Evolutionary conservation across 2,797 vertebrate species (phyloP), one percentile per base, ranked within the genome.

Genomic region (Cuculus canorus): DNA sequence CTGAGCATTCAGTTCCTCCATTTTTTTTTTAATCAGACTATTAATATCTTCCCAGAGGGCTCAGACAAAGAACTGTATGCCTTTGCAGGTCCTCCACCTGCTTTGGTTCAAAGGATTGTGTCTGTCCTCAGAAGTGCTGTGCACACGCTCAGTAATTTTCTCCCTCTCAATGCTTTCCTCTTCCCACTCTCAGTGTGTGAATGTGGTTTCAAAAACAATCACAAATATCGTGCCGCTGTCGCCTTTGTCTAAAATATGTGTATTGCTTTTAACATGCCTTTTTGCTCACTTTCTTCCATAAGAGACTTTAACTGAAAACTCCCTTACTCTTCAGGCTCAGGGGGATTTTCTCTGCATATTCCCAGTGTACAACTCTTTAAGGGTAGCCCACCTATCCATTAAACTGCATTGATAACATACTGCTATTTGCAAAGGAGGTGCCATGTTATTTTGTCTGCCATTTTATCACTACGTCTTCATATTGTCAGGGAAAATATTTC

Each of bases 251-350:
- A 48, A 82, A 69, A 66, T 25, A 66, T 17, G 2, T 19, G 5
- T 50, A 24, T 0, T 84, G 33, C 28, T 48, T 13, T 13, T 90
- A 53, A 32, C 6, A 3, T 25, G 17, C 32, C 0, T 0, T 72
- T 89, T 80, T 94, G 12, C 18, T 94, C 35, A 30, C 5, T 61
- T 54, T 75, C 27, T 54, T 65, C 35, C n/a, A 56, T 60, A 54
- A 61, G 25, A 19, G 17, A 13, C 5, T 73, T 56, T 3, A 79
- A 33, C 14, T 45, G 52, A 70, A 80, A 84, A 19, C 9, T 70
- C 9, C 54, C n/a, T 73, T 47, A n/a, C 13, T 7, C n/a, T 65
- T 7, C 41, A 47, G 37, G 33, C 30, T 70, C 10, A 19, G 17
- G 4, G 9, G 3, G 64, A 37, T 72, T 76, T 63, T 5, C 12